Evolutionary conservation across 2,888 invertebrate genomes (phyloP).

Genomic region (Scaptodrosophila latifasciaeformis): DNA sequence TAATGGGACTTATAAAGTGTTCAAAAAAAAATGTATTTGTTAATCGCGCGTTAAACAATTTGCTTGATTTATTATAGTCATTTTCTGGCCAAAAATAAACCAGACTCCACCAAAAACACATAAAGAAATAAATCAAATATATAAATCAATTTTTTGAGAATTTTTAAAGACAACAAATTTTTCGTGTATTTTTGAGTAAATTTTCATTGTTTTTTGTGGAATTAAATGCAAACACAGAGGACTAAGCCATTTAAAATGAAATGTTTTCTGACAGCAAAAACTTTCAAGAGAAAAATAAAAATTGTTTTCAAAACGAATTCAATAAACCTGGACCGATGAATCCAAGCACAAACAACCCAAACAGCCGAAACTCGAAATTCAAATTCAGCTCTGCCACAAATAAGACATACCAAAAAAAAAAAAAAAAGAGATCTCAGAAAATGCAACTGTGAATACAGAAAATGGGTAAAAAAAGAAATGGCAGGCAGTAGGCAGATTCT

Average conservation of each 20-base stretch:
- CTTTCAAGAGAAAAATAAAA: constrained; percentile 45
- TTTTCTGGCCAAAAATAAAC: no score
- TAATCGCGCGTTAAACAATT: constrained; percentile 69
- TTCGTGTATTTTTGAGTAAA: no score
- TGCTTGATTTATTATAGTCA: constrained; percentile 52
- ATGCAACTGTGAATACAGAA: not conserved
- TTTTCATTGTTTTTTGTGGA: no score
- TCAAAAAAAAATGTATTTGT: constrained; percentile 61
- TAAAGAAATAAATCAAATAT: no score
- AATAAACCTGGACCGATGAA: constrained; percentile 50
- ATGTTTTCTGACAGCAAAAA: not conserved
- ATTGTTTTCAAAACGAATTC: constrained; percentile 68
- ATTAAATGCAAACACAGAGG: no score
- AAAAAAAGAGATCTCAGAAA: not conserved
- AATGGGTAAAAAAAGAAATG: not conserved
- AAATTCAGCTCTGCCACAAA: constrained; percentile 48
- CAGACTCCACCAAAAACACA: no score
- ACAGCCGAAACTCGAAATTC: not conserved
- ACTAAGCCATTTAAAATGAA: no score
- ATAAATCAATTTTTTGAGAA: no score
- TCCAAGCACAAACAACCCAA: not conserved
- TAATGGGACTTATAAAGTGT: constrained; percentile 12
- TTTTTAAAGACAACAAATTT: no score
- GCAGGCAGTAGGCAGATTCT: not conserved
- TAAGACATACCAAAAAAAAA: not conserved